These are phyloP conservation scores for Meteorus colon DNA, from an alignment of 2,888 invertebrate species.

Conservation along the genomic window DNA sequence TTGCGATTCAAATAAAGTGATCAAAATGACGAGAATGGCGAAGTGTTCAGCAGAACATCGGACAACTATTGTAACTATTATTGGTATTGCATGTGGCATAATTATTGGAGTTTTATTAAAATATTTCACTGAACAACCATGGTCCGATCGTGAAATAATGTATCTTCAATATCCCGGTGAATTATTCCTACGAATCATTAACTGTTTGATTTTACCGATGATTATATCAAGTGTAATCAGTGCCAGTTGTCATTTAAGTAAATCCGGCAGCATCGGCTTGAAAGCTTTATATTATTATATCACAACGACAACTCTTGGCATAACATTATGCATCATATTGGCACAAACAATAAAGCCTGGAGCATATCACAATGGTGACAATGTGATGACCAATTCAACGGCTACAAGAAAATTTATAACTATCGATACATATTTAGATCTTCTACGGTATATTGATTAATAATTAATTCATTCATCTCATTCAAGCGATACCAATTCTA, in stretches of 20 bases:
- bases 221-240: slow-evolving; percentile 92
- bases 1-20: neutral
- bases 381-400: slow-evolving; percentile 37
- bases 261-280: slow-evolving; percentile 65
- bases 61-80: slow-evolving; percentile 55
- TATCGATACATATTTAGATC: slow-evolving; percentile 91
- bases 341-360: slow-evolving; percentile 93
- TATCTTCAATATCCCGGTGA: slow-evolving; percentile 96
- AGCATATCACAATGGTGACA: slow-evolving; percentile 57
- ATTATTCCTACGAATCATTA: slow-evolving; percentile 94
- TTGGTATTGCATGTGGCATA: slow-evolving; percentile 60
- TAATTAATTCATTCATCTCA: slow-evolving; percentile 11
- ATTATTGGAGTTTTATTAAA: slow-evolving; percentile 60
- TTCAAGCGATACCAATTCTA: no score
- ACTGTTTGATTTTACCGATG: slow-evolving; percentile 94
- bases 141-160: slow-evolving; percentile 89
- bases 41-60: slow-evolving; percentile 49
- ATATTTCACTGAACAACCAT: slow-evolving; percentile 72
- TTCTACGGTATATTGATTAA: slow-evolving; percentile 79
- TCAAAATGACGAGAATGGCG: slow-evolving; percentile 31
- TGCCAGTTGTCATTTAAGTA: slow-evolving; percentile 65
- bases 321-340: slow-evolving; percentile 89
- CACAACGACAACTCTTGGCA: slow-evolving; percentile 93
- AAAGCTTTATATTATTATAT: slow-evolving; percentile 82
- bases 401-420: slow-evolving; percentile 80